Conservation (phyloP, 1,140 invertebrate genomes). For the Heliothis subflexa region DNA sequence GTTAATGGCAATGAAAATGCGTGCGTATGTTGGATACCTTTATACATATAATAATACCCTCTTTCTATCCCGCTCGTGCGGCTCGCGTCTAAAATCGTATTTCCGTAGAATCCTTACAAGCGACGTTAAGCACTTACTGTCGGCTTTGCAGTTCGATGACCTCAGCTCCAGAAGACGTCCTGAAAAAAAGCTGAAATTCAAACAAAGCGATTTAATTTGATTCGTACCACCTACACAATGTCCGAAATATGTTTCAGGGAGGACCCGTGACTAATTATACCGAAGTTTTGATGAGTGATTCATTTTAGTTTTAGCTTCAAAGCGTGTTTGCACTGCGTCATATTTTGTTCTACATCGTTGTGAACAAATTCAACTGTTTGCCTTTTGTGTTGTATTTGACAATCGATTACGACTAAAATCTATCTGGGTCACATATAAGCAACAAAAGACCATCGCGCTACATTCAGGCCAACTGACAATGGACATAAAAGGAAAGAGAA, state of each 20-base stretch:
- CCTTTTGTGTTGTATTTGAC: slow-evolving; percentile 58
- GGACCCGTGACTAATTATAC: slow-evolving; percentile 60
- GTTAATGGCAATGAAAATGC: slow-evolving; percentile 53
- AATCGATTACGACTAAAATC: slow-evolving; percentile 74
- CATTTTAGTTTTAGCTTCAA: slow-evolving; percentile 45
- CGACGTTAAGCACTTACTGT: slow-evolving; percentile 81
- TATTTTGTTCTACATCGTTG: slow-evolving; percentile 60
- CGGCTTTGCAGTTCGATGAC: slow-evolving; percentile 84
- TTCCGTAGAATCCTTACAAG: slow-evolving; percentile 86
- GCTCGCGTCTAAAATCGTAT: slow-evolving; percentile 82
- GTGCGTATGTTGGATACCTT: slow-evolving; percentile 6
- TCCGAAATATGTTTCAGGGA: slow-evolving; percentile 57
- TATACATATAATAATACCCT: slow-evolving; percentile 53
- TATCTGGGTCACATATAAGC: slow-evolving; percentile 76
- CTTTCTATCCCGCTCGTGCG: slow-evolving; percentile 61
- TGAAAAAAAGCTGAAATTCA: slow-evolving; percentile 75
- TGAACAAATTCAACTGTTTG: slow-evolving; percentile 60
- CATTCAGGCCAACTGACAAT: slow-evolving; percentile 71
- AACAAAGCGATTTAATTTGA: slow-evolving; percentile 66
- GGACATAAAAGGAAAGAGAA: slow-evolving; percentile 63
- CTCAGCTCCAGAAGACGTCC: slow-evolving; percentile 72
- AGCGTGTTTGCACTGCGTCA: slow-evolving; percentile 51
- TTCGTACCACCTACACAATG: slow-evolving; percentile 60
- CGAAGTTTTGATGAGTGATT: slow-evolving; percentile 46
- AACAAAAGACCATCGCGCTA: slow-evolving; percentile 70